Base-by-base conservation (phyloP, 1,140 invertebrate species). In the Cydia pomonella region DNA sequence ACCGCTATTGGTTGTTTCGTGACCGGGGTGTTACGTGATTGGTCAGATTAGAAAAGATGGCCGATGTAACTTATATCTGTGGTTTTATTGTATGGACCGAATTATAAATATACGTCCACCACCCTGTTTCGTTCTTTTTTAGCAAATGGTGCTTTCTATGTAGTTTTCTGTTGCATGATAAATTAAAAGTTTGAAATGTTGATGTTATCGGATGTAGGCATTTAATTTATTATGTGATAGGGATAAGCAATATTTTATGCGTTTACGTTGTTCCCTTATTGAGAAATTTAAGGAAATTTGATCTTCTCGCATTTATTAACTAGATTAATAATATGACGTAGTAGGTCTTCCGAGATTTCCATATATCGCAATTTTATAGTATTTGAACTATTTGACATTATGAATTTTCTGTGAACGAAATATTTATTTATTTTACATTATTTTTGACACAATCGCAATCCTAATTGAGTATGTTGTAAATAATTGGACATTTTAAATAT, bases 91-190 rank as follows among this genome's bases (percentile, higher is more conserved):
- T 77, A 78, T 80, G 80, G 82, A 79, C 81, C 83, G 84, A 84
- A 86, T 83, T 83, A 78, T 83, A 59, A 71, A 73, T 72, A 80
- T 74, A 85, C 87, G 85, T 87, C 87, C 86, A 83, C 76, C 75
- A 77, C 62, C 73, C 76, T 53, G n/a, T 44, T 50, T 59, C 47
- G 23, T 33, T n/a, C n/a, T 33, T 29, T 69, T 69, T 69, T 33
- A 69, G 64, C 64, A 69, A 86, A 86, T 92, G 90, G 90, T 92
- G 90, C 90, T 92, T 90, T 75, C 66, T 84, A 81, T 85, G 79
- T 82, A 79, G 80, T 79, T 77, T 69, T 33, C 64, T 69, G 27
- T 69, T 33, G 25, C 64, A 33, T 69, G 27, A 33, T 69, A 69
- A 69, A 69, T 69, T 69, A 33, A 69, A 33, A 69, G 64, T n/a